These are phyloP conservation scores for Pangasianodon hypophthalmus DNA, from an alignment of 2,113 vertebrate species.

Conservation along the genomic window DNA sequence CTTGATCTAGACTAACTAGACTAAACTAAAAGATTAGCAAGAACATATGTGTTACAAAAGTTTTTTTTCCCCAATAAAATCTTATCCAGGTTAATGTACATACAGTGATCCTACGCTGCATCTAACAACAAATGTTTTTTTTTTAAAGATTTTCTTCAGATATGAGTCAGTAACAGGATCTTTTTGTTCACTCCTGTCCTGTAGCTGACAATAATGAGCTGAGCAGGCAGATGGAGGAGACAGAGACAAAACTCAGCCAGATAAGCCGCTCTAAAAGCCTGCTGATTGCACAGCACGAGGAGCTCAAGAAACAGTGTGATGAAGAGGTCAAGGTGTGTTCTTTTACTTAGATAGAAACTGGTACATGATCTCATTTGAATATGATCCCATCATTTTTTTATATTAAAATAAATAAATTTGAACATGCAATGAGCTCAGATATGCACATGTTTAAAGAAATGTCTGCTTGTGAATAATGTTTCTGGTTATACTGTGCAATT, in stretches of 20 bases:
- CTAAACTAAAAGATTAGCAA: neutral
- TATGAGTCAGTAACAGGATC: neutral
- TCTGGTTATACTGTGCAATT: neutral
- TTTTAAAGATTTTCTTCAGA: neutral
- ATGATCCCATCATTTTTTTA: no score
- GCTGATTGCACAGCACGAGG: slow-evolving; percentile 72
- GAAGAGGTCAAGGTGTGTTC: slow-evolving; percentile 78
- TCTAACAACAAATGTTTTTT: neutral
- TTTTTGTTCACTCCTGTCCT: slow-evolving; percentile 33
- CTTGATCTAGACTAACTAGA: neutral
- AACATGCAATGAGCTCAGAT: neutral
- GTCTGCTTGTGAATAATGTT: neutral
- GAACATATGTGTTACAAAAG: neutral
- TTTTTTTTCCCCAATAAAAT: neutral
- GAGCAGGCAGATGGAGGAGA: slow-evolving; percentile 72
- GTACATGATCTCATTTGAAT: neutral
- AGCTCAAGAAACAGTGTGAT: slow-evolving; percentile 77
- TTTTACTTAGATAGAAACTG: neutral
- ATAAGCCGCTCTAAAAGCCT: slow-evolving; percentile 68
- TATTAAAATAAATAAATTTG: neutral
- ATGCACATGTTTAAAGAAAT: neutral
- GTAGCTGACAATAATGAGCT: slow-evolving; percentile 77
- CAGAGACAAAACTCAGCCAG: slow-evolving; percentile 70
- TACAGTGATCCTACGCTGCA: neutral
- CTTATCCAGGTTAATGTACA: neutral